Percentiles rank a stretch among this genome's conserved stretches.
Conservation (phyloP, 2,888 invertebrate species). For the Spodoptera picta region DNA sequence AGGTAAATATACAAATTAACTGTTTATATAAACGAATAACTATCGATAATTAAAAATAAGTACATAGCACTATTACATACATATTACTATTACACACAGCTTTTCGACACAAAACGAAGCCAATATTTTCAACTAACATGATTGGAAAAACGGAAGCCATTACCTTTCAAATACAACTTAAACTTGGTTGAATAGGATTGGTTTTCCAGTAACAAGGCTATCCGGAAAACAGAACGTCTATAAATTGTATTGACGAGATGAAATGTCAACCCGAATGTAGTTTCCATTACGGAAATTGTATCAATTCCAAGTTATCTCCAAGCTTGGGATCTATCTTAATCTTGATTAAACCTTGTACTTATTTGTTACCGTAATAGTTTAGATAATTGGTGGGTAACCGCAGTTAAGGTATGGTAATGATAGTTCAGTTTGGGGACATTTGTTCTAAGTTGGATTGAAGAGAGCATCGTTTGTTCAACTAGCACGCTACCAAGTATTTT, state of each 20-base stretch:
- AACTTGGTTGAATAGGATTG: neutral
- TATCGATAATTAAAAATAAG: constrained; percentile 1
- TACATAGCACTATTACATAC: no score
- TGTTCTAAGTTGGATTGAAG: neutral
- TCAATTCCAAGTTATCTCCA: constrained; percentile 21
- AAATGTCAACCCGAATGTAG: constrained; percentile 34
- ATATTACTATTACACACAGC: no score
- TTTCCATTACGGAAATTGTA: constrained; percentile 52
- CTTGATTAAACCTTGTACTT: constrained; percentile 27
- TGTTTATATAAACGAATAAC: no score
- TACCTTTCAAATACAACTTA: neutral
- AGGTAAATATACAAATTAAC: no score
- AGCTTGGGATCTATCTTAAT: constrained; percentile 25
- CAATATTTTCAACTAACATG: constrained; percentile 9
- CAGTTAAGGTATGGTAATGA: constrained; percentile 12
- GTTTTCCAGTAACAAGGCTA: constrained; percentile 8
- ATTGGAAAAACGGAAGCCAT: neutral
- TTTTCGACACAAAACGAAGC: neutral
- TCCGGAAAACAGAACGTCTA: constrained; percentile 12
- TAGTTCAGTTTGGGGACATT: neutral
- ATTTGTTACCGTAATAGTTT: constrained; percentile 10
- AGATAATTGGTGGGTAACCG: constrained; percentile 6
- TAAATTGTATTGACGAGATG: constrained; percentile 41
- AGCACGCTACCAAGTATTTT: no score
- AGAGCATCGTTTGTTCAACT: no score